These are phyloP conservation scores for Tanypteryx hageni DNA, from an alignment of 2,888 invertebrate species.

Conservation along the genomic window DNA sequence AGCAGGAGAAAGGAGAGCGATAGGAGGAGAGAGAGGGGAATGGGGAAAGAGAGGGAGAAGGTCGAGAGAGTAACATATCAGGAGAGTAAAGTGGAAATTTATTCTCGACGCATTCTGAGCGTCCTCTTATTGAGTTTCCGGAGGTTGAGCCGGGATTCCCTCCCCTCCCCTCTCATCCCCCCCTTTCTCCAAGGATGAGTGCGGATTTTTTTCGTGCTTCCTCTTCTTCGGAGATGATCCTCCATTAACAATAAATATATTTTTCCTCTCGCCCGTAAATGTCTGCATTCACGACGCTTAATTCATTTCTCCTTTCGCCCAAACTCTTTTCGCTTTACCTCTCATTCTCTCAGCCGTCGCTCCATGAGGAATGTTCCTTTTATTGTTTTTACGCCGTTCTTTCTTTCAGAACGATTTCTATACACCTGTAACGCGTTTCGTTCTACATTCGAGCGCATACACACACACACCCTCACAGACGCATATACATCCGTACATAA, in stretches of 20 bases:
- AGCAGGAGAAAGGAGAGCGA: neutral
- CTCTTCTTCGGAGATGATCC: neutral
- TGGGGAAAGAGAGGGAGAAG: neutral
- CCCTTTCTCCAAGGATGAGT: neutral
- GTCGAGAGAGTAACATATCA: conserved; percentile 22
- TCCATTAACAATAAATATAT: conserved; percentile 53
- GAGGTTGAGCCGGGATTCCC: neutral
- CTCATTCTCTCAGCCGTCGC: neutral
- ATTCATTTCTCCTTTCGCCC: conserved; percentile 43
- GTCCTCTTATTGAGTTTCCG: conserved; percentile 45
- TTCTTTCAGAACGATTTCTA: neutral
- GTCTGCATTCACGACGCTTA: conserved; percentile 45
- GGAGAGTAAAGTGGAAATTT: conserved; percentile 27
- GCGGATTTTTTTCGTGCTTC: neutral
- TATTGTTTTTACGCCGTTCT: neutral
- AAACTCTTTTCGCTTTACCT: neutral
- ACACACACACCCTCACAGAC: no score
- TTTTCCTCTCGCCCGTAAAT: conserved; percentile 20
- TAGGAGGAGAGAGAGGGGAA: neutral
- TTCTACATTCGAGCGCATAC: no score
- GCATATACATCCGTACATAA: no score
- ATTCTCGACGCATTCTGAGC: conserved; percentile 55
- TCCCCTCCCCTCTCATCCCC: neutral
- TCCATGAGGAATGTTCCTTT: neutral
- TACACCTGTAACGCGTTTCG: no score